phyloP scores from a whole-genome alignment of 2,888 invertebrate genomes.

The Pegoplata infirma region DNA sequence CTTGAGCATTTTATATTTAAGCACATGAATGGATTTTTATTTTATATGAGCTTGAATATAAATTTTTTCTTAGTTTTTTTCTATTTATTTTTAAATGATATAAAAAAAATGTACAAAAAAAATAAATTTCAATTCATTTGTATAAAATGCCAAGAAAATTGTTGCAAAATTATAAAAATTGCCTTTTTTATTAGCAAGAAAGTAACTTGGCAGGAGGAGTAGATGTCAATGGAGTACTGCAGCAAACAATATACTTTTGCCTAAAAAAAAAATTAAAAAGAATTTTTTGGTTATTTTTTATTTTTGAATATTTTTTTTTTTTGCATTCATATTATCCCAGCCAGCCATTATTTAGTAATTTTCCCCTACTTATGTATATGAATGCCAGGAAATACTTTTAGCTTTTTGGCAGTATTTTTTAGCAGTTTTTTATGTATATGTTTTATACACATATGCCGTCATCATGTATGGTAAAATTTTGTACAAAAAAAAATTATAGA shows the following conservation, averaged over 20 bases:
- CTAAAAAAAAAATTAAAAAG: constrained; percentile 38
- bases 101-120: constrained; percentile 56
- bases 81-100: constrained; percentile 48
- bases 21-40: constrained; percentile 75
- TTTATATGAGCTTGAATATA: constrained; percentile 71
- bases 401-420: background rate
- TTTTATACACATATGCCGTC: constrained; percentile 37
- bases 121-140: constrained; percentile 73
- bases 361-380: constrained; percentile 46
- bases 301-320: constrained; percentile 13
- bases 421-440: too few species aligned
- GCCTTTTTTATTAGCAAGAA: constrained; percentile 5
- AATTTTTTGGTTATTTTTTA: constrained; percentile 58
- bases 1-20: constrained; percentile 70
- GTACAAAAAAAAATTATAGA: constrained; percentile 43
- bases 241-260: constrained; percentile 23
- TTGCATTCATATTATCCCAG: constrained; percentile 37
- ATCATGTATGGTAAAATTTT: constrained; percentile 8
- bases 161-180: constrained; percentile 73
- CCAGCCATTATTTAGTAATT: constrained; percentile 59
- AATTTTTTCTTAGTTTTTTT: constrained; percentile 69
- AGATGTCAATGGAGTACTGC: background rate
- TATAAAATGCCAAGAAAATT: constrained; percentile 71
- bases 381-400: constrained; percentile 22
- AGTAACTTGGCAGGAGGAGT: background rate